These are phyloP conservation scores for Perca flavescens DNA, from an alignment of 2,113 vertebrate genomes.

Conservation along the genomic window DNA sequence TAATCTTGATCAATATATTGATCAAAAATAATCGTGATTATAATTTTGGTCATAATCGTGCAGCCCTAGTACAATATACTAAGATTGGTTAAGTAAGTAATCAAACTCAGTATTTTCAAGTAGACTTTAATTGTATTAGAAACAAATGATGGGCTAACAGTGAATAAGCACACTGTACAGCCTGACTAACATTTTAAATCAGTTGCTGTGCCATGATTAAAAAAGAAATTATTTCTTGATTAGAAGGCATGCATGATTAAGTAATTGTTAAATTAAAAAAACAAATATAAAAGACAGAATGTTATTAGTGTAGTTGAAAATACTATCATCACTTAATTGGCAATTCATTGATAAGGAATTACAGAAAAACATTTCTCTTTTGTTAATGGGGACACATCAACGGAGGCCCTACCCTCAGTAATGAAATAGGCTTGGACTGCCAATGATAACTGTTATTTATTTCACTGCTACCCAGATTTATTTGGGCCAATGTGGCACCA, in stretches of 20 bases:
- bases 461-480: constrained; percentile 77
- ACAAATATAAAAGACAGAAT: constrained; percentile 19
- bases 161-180: background rate
- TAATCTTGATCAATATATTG: too few relatives aligned
- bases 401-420: constrained; percentile 73
- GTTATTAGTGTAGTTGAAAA: constrained; percentile 55
- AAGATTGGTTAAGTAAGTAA: background rate
- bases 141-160: background rate
- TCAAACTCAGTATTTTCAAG: background rate
- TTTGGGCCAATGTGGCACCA: constrained; percentile 76
- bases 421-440: constrained; percentile 70
- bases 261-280: constrained; percentile 30
- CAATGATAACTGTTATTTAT: constrained; percentile 85
- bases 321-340: constrained; percentile 59
- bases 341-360: constrained; percentile 43
- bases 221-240: constrained; percentile 16
- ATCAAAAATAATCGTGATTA: too few relatives aligned
- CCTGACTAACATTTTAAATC: constrained; percentile 31
- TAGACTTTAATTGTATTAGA: background rate
- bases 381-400: constrained; percentile 73
- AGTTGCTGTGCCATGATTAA: constrained; percentile 5
- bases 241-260: constrained; percentile 22
- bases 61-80: too few relatives aligned
- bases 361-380: constrained; percentile 64
- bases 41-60: too few relatives aligned